phyloP scores from a whole-genome alignment of 2,797 vertebrate species.

The Chelon auratus region DNA sequence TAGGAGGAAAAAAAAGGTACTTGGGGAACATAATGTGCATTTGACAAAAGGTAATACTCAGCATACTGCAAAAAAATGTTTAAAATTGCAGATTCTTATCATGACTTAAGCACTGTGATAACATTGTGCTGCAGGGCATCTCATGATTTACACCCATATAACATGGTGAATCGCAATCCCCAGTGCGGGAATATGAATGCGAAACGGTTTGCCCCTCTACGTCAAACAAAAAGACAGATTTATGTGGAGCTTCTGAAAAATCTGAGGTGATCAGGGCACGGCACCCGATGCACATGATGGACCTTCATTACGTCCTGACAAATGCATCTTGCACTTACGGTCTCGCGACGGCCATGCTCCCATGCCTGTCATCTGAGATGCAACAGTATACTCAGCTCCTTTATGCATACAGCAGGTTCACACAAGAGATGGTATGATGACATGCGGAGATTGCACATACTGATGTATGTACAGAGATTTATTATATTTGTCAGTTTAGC shows the following conservation, averaged over 20 bases:
- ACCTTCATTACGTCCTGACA: conserved; percentile 1
- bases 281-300: not conserved
- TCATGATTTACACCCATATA: too few relatives aligned
- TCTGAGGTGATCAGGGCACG: conserved; percentile 10
- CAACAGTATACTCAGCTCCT: conserved; percentile 17
- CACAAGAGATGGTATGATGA: conserved; percentile 12
- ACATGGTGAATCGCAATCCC: not conserved
- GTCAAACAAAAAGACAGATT: conserved; percentile 6
- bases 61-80: too few relatives aligned
- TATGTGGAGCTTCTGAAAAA: not conserved
- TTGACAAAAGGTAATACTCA: too few relatives aligned
- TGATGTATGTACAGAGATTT: conserved; percentile 12
- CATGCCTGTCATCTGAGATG: conserved; percentile 14
- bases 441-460: conserved; percentile 6
- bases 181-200: not conserved
- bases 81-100: too few relatives aligned
- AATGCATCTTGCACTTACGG: conserved; percentile 5
- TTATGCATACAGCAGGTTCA: not conserved
- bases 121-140: too few relatives aligned
- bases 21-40: too few relatives aligned
- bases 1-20: not conserved
- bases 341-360: not conserved
- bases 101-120: too few relatives aligned
- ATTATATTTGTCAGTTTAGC: not conserved
- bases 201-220: not conserved